Evolutionary conservation across 1,140 invertebrate genomes (phyloP).

Genomic region (Pogonognathellus flavescens): DNA sequence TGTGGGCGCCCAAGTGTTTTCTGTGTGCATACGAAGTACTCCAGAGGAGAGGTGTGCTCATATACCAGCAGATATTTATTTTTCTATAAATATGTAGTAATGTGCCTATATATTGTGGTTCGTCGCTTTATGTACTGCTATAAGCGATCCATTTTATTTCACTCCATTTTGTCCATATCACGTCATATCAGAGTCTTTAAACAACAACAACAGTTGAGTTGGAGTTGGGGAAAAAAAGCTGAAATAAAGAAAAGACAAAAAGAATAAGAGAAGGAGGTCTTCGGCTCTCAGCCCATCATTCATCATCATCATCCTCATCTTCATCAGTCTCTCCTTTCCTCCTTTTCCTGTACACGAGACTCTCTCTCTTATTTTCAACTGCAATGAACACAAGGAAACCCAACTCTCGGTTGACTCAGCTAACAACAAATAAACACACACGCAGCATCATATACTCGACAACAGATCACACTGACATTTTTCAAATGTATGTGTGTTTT

Average conservation of each 20-base stretch:
- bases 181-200: conserved; percentile 18
- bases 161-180: conserved; percentile 39
- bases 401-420: not conserved
- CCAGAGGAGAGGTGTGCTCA: too few species aligned
- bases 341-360: conserved; percentile 8
- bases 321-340: conserved; percentile 32
- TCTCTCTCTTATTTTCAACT: conserved; percentile 1
- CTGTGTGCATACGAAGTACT: too few species aligned
- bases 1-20: too few species aligned
- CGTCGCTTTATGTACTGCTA: not conserved
- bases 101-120: not conserved
- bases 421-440: not conserved
- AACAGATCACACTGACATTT: conserved; percentile 29
- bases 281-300: conserved; percentile 27
- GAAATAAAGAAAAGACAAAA: conserved; percentile 31
- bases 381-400: not conserved
- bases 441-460: conserved; percentile 15
- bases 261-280: conserved; percentile 24
- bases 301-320: conserved; percentile 49
- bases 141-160: conserved; percentile 44
- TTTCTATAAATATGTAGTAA: not conserved
- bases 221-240: not conserved
- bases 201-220: conserved; percentile 1
- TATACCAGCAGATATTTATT: not conserved
- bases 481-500: conserved; percentile 25